These are phyloP conservation scores for Urocynchramus pylzowi DNA, from an alignment of 2,113 vertebrate genomes.

Conservation along the genomic window DNA sequence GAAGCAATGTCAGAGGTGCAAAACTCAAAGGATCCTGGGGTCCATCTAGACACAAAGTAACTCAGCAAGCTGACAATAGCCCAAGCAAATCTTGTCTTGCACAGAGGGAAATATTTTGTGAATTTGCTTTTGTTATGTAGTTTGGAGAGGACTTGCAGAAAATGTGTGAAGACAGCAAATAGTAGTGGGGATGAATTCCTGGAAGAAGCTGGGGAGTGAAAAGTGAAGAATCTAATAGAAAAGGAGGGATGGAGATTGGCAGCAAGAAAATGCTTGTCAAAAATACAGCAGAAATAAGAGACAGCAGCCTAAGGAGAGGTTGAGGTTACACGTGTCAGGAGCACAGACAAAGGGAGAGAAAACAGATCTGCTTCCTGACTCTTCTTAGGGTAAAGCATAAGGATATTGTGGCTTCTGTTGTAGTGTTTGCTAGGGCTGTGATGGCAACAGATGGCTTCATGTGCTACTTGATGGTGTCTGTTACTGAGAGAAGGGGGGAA, in stretches of 20 bases:
- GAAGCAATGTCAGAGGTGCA: not conserved
- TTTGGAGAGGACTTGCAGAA: not conserved
- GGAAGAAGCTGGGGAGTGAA: not conserved
- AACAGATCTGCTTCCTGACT: not conserved
- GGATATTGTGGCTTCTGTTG: not conserved
- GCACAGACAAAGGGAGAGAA: not conserved
- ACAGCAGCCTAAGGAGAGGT: not conserved
- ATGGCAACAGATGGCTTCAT: not conserved
- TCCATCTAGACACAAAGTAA: not conserved
- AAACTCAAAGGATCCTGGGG: not conserved
- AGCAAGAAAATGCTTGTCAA: not conserved
- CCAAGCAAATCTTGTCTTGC: not conserved
- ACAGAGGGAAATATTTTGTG: not conserved
- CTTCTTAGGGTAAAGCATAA: not conserved
- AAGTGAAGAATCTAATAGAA: not conserved
- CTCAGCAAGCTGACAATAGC: not conserved
- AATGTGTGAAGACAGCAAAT: not conserved
- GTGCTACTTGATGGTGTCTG: not conserved
- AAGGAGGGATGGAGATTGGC: not conserved
- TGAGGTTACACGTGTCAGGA: not conserved
- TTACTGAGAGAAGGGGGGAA: not conserved
- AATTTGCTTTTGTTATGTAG: not conserved
- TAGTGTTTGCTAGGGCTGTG: not conserved
- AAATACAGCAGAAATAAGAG: not conserved
- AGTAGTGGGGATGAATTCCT: not conserved